Evolutionary conservation across 1,140 invertebrate species (phyloP).

Genomic region (Rhagoletis zephyria): DNA sequence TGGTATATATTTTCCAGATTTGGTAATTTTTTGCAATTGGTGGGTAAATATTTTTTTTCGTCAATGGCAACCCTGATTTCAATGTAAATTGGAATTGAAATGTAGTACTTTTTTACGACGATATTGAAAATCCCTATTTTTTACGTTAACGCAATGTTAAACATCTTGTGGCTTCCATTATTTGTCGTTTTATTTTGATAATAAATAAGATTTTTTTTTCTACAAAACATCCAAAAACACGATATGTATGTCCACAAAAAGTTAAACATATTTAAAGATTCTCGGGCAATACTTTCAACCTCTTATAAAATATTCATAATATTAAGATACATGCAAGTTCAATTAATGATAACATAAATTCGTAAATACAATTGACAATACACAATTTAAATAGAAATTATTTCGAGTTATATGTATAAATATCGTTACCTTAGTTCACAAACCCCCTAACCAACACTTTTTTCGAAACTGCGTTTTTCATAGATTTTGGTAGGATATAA

Average conservation of each 20-base stretch:
- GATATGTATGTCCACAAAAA: constrained; percentile 32
- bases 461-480: too few relatives aligned
- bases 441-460: too few relatives aligned
- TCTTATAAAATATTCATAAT: neutral
- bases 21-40: neutral
- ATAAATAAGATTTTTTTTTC: neutral
- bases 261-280: too few relatives aligned
- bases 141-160: too few relatives aligned
- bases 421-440: too few relatives aligned
- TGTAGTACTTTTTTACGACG: neutral
- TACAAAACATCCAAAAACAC: constrained; percentile 12
- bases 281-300: neutral
- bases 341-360: constrained; percentile 3
- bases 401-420: neutral
- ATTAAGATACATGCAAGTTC: neutral
- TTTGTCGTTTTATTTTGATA: too few relatives aligned
- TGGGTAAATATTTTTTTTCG: neutral
- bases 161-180: too few relatives aligned
- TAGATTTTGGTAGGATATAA: too few relatives aligned
- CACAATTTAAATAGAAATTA: neutral
- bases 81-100: neutral
- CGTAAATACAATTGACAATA: constrained; percentile 34
- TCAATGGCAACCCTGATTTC: neutral
- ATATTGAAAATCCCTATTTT: neutral
- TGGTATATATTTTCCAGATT: too few relatives aligned